Percentiles rank a stretch among this genome's conserved stretches.
Evolutionary conservation across 2,113 vertebrate species (phyloP).

Genomic region (Plectropomus leopardus): DNA sequence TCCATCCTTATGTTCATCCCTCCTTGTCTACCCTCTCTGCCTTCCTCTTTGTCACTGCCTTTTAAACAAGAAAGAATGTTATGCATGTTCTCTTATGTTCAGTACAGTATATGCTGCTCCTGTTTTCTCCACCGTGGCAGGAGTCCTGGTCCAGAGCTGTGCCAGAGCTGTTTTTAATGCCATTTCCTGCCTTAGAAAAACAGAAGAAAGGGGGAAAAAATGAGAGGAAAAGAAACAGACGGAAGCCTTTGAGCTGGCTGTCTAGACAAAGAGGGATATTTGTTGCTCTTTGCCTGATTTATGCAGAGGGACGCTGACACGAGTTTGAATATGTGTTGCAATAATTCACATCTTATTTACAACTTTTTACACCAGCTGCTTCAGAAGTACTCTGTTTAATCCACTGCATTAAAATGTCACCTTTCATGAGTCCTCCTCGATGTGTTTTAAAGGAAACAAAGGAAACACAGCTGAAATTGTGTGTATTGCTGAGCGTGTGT

Average conservation of each 20-base stretch:
- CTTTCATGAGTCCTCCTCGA: background rate
- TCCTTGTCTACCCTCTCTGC: background rate
- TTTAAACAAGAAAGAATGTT: background rate
- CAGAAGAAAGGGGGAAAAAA: slow-evolving; percentile 48
- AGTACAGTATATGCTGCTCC: slow-evolving; percentile 42
- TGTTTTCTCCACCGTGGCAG: slow-evolving; percentile 59
- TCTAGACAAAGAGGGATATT: slow-evolving; percentile 83
- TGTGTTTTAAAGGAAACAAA: background rate
- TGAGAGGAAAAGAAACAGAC: slow-evolving; percentile 71
- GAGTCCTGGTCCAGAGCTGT: slow-evolving; percentile 32
- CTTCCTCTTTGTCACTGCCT: background rate
- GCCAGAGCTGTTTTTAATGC: slow-evolving; percentile 69
- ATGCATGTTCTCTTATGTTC: no score
- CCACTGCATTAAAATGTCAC: background rate
- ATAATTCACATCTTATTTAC: background rate
- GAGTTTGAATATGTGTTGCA: slow-evolving; percentile 15
- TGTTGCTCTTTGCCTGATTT: slow-evolving; percentile 71
- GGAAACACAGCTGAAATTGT: background rate
- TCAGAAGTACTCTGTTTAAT: background rate
- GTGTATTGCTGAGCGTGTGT: no score
- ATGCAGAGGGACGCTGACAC: slow-evolving; percentile 16
- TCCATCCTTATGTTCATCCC: background rate
- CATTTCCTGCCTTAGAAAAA: slow-evolving; percentile 74
- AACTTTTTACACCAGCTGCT: slow-evolving; percentile 6
- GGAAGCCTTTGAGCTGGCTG: slow-evolving; percentile 79